Conservation (phyloP, 2,888 invertebrate species). For the Catocala sponsa region DNA sequence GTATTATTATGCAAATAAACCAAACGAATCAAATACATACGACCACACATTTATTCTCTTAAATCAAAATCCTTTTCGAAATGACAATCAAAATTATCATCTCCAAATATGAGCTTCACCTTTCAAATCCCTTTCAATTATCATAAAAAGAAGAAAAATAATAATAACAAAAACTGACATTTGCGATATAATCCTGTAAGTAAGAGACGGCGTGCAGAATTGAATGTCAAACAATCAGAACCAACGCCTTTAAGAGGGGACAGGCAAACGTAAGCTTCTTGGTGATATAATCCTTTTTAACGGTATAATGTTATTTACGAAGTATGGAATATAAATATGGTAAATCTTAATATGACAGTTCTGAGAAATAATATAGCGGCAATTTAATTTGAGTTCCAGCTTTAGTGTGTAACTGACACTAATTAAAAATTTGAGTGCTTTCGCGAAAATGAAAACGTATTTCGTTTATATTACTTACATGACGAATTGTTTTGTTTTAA, state of each 20-base stretch:
- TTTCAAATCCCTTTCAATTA: constrained; percentile 19
- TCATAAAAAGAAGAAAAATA: constrained; percentile 25
- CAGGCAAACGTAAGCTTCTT: constrained; percentile 35
- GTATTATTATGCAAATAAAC: no score
- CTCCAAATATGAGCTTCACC: constrained; percentile 16
- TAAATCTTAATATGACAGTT: constrained; percentile 30
- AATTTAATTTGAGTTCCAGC: constrained; percentile 8
- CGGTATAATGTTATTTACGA: constrained; percentile 50
- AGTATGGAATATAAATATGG: constrained; percentile 22
- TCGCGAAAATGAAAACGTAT: no score
- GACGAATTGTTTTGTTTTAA: no score
- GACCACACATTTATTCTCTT: no score
- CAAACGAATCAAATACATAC: no score
- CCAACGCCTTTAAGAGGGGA: not conserved
- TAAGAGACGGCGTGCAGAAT: constrained; percentile 46
- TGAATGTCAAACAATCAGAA: constrained; percentile 51
- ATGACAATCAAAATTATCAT: constrained; percentile 16
- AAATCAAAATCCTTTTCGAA: constrained; percentile 6
- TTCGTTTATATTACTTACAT: no score
- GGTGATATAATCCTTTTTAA: constrained; percentile 53
- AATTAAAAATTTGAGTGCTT: not conserved
- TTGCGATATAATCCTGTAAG: constrained; percentile 35
- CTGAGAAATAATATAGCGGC: not conserved
- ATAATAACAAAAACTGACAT: constrained; percentile 17
- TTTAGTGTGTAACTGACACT: not conserved